Conservation (phyloP, 2,888 invertebrate genomes). For the Acleris holmiana region DNA sequence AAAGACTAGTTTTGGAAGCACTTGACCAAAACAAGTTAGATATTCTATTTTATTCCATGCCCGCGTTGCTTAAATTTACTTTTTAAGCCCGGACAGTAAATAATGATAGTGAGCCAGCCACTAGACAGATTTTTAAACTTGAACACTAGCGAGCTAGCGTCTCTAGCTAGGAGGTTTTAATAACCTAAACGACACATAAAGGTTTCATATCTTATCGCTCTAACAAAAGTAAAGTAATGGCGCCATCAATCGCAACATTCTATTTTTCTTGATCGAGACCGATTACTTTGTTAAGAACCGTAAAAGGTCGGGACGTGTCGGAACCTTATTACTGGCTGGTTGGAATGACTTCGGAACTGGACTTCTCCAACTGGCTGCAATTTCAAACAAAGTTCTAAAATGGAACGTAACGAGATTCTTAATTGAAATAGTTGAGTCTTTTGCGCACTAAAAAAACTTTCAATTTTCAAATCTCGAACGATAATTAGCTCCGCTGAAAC, state of each 20-base stretch:
- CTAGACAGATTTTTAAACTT: too few species aligned
- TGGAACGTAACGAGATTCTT: slow-evolving; percentile 67
- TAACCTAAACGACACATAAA: background rate
- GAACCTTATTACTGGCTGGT: slow-evolving; percentile 58
- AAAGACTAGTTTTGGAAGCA: too few species aligned
- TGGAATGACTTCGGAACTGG: slow-evolving; percentile 60
- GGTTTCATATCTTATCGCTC: slow-evolving; percentile 3
- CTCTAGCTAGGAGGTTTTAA: too few species aligned
- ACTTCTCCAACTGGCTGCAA: slow-evolving; percentile 54
- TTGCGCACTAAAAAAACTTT: slow-evolving; percentile 32
- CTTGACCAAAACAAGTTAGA: too few species aligned
- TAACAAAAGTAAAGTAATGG: slow-evolving; percentile 25
- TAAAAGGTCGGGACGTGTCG: slow-evolving; percentile 55
- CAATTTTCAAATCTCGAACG: slow-evolving; percentile 34
- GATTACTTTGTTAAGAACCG: slow-evolving; percentile 56
- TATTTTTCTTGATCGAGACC: slow-evolving; percentile 34
- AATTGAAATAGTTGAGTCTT: slow-evolving; percentile 76
- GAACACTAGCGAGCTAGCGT: too few species aligned
- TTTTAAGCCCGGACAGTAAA: too few species aligned
- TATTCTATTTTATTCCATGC: too few species aligned
- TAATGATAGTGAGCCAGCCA: too few species aligned
- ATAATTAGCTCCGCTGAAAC: slow-evolving; percentile 26
- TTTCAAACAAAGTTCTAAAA: slow-evolving; percentile 72
- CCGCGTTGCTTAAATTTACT: too few species aligned
- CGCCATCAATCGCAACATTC: slow-evolving; percentile 31